These are phyloP conservation scores for Podarcis lilfordi DNA, from an alignment of 2,797 vertebrate genomes.

Conservation along the genomic window DNA sequence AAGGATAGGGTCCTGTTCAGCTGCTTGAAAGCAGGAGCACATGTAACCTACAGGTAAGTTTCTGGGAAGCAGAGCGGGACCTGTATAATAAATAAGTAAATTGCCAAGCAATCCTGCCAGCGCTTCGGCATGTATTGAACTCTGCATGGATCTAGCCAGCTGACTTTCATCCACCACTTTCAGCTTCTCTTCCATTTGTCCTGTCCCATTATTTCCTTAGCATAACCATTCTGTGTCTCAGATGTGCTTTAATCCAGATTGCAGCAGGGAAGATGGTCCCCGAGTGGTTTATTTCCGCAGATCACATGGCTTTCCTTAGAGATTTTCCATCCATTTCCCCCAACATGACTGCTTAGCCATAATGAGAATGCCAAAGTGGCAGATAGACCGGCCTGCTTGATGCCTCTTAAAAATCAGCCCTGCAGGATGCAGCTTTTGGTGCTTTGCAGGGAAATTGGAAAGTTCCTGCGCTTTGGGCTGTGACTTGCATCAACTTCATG, in stretches of 20 bases:
- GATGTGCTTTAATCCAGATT: background rate
- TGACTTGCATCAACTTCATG: background rate
- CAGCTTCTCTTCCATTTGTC: background rate
- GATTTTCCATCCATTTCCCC: background rate
- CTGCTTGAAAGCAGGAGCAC: background rate
- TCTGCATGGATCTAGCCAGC: background rate
- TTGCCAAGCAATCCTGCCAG: background rate
- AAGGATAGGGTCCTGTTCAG: no score
- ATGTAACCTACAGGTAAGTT: background rate
- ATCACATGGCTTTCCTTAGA: background rate
- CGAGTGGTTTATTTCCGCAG: background rate
- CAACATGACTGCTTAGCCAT: background rate
- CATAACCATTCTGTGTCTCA: background rate
- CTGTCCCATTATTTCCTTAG: background rate
- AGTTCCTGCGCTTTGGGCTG: background rate
- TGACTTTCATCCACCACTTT: background rate
- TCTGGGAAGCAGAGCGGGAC: background rate
- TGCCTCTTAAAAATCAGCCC: background rate
- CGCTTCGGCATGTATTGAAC: background rate
- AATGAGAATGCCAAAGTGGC: constrained; percentile 1
- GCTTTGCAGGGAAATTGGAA: constrained; percentile 14
- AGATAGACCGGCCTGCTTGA: background rate
- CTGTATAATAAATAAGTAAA: background rate
- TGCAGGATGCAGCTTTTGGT: background rate
- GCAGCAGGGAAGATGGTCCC: background rate